A percentile compares a stretch with the other conserved stretches of the same genome.
phyloP scores from a whole-genome alignment of 1,140 invertebrate genomes.

The Andricus grossulariae region DNA sequence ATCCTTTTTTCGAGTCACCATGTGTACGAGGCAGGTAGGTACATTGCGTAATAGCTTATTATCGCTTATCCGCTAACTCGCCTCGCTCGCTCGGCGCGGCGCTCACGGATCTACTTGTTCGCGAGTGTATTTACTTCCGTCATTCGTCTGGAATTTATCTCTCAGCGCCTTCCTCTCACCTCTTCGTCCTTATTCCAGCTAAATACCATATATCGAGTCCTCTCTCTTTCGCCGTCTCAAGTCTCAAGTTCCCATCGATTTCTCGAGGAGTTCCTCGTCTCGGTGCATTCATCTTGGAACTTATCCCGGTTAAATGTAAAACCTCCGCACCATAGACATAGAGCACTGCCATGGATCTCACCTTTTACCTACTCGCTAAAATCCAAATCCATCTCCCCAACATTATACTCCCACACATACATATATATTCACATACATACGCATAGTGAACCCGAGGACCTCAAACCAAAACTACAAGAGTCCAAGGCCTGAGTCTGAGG shows the following conservation, averaged over 20 bases:
- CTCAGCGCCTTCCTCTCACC: conserved; percentile 42
- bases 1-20: too few relatives aligned
- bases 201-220: too few relatives aligned
- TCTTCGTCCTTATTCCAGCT: conserved; percentile 46
- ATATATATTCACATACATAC: neutral
- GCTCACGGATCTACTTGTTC: neutral
- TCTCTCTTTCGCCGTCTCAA: conserved; percentile 24
- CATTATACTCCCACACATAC: too few relatives aligned
- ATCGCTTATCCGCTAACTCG: neutral
- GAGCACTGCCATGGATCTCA: too few relatives aligned
- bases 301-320: neutral
- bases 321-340: too few relatives aligned
- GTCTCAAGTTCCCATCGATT: conserved; percentile 19
- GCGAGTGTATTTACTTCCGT: conserved; percentile 45
- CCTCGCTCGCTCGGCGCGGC: neutral
- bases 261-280: conserved; percentile 15
- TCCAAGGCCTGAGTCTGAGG: neutral
- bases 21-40: too few relatives aligned
- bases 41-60: neutral
- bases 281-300: conserved; percentile 33
- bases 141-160: conserved; percentile 55
- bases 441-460: neutral
- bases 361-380: conserved; percentile 31
- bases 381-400: neutral
- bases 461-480: neutral